These are phyloP conservation scores for Todiramphus saurophagus DNA, from an alignment of 2,113 vertebrate species.

Conservation along the genomic window DNA sequence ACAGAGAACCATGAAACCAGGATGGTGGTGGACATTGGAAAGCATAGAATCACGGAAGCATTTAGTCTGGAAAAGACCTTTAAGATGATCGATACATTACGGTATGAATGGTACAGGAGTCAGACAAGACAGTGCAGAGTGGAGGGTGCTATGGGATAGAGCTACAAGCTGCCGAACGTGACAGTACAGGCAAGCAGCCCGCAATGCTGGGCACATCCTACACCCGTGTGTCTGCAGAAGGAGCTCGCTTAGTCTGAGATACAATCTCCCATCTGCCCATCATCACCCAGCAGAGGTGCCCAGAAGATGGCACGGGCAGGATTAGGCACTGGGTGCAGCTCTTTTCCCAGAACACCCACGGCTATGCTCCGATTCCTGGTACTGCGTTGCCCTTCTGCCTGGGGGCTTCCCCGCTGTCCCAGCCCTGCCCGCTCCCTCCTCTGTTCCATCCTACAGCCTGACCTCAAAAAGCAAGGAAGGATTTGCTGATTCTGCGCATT, in stretches of 20 bases:
- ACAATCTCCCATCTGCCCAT: fast-evolving
- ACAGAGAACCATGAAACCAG: neutral
- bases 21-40: neutral
- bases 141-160: neutral
- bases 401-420: neutral
- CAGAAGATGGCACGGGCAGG: fast-evolving
- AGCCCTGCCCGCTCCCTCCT: neutral
- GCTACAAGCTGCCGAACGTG: neutral
- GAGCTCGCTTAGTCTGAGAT: neutral
- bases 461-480: neutral
- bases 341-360: neutral
- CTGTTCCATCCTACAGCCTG: neutral
- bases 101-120: neutral
- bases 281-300: fast-evolving
- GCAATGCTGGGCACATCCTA: fast-evolving
- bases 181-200: neutral
- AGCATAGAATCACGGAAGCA: neutral
- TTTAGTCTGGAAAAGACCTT: neutral
- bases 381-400: neutral
- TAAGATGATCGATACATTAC: neutral
- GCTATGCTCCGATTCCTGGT: neutral
- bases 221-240: neutral
- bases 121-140: neutral
- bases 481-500: neutral
- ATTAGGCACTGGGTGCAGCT: neutral